phyloP scores from a whole-genome alignment of 2,888 invertebrate species.

The Dicranocentrus wangi region DNA sequence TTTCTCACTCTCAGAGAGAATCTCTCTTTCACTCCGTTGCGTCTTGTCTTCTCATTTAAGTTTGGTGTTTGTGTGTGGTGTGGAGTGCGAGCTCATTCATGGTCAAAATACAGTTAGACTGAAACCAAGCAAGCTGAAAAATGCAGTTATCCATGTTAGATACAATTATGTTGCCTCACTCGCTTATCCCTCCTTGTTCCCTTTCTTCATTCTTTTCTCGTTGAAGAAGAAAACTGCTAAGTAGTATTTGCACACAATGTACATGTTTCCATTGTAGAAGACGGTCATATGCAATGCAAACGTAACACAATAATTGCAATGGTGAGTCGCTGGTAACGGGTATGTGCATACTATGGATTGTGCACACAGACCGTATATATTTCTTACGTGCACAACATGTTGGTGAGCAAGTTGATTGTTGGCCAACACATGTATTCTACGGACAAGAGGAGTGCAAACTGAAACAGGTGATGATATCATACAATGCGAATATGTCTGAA shows the following conservation, averaged over 20 bases:
- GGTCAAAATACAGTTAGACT: slow-evolving; percentile 70
- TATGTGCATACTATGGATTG: background rate
- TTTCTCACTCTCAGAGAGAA: slow-evolving; percentile 60
- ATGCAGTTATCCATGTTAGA: slow-evolving; percentile 70
- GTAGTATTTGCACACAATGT: slow-evolving; percentile 62
- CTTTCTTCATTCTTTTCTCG: slow-evolving; percentile 36
- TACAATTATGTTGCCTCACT: slow-evolving; percentile 60
- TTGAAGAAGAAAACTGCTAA: slow-evolving; percentile 53
- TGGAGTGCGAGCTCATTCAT: slow-evolving; percentile 68
- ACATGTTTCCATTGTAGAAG: background rate
- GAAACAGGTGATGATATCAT: slow-evolving; percentile 55
- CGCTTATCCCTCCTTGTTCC: slow-evolving; percentile 34
- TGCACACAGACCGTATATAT: too few species aligned
- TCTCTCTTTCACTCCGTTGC: slow-evolving; percentile 64
- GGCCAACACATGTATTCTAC: slow-evolving; percentile 17
- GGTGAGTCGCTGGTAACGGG: slow-evolving; percentile 56
- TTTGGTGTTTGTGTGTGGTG: slow-evolving; percentile 17
- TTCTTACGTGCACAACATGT: background rate
- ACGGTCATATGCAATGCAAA: slow-evolving; percentile 19
- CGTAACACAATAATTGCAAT: slow-evolving; percentile 27
- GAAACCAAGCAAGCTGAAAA: slow-evolving; percentile 65
- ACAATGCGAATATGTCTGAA: slow-evolving; percentile 39
- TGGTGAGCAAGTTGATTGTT: slow-evolving; percentile 56
- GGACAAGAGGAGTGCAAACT: slow-evolving; percentile 24
- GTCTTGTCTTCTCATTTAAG: slow-evolving; percentile 44